These are phyloP conservation scores for Dynastes grantii DNA, from an alignment of 2,888 invertebrate species.

Conservation along the genomic window DNA sequence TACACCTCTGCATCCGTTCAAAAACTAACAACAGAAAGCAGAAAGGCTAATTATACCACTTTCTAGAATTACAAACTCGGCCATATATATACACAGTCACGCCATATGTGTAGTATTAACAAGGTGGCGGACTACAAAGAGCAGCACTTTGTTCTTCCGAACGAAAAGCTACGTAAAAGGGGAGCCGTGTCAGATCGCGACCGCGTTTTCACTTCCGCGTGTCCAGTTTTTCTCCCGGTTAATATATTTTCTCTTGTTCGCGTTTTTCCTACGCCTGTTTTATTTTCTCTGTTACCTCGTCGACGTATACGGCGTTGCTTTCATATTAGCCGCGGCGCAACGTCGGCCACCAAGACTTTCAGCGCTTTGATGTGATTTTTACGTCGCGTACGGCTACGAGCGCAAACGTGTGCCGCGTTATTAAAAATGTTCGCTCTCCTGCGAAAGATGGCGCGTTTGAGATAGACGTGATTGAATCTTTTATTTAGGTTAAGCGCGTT, in stretches of 20 bases:
- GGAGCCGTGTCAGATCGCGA: neutral
- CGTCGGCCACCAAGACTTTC: neutral
- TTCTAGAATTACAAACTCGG: too few relatives aligned
- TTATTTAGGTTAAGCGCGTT: neutral
- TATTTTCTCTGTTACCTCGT: neutral
- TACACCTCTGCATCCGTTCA: too few relatives aligned
- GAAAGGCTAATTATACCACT: too few relatives aligned
- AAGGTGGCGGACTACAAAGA: too few relatives aligned
- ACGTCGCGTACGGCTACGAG: neutral
- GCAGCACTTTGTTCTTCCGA: slow-evolving; percentile 5
- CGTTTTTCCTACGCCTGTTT: neutral
- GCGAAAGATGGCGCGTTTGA: neutral
- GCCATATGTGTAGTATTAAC: too few relatives aligned
- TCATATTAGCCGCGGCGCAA: neutral
- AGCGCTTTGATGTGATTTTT: slow-evolving; percentile 12
- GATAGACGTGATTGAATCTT: neutral
- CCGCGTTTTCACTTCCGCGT: slow-evolving; percentile 1
- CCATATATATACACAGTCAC: too few relatives aligned
- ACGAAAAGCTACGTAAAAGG: slow-evolving; percentile 1
- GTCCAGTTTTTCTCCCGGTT: slow-evolving; percentile 7
- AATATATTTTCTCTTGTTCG: neutral
- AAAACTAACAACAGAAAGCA: too few relatives aligned
- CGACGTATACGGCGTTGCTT: neutral
- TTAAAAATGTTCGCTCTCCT: neutral
- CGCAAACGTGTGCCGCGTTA: neutral